Percentiles rank a stretch among this genome's conserved stretches.
phyloP scores from a whole-genome alignment of 2,113 vertebrate species.

The Bubo blakistoni region DNA sequence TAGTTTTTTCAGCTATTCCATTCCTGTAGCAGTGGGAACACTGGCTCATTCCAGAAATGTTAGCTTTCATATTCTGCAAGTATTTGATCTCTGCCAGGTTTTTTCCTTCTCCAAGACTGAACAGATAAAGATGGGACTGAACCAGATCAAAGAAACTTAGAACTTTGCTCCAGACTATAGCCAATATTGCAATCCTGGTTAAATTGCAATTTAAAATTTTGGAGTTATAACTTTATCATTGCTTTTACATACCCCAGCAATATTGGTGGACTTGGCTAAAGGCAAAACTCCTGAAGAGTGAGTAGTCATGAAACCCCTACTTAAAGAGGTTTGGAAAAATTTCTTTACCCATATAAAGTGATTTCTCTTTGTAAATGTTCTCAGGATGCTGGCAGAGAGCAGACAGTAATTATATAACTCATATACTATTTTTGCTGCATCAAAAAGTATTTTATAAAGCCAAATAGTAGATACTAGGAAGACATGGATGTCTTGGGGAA shows the following conservation, averaged over 20 bases:
- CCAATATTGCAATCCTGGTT: neutral
- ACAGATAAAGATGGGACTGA: neutral
- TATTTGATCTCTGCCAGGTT: neutral
- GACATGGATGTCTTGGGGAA: neutral
- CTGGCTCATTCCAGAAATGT: constrained; percentile 9
- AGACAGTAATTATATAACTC: neutral
- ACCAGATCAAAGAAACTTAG: neutral
- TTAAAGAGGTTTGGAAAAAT: neutral
- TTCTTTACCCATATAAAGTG: neutral
- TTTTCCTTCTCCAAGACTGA: neutral
- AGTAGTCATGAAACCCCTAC: neutral
- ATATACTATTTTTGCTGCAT: neutral
- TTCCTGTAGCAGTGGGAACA: neutral
- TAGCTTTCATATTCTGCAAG: neutral
- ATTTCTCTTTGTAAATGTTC: neutral
- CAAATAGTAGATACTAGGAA: neutral
- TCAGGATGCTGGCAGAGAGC: neutral
- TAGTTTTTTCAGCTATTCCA: constrained; percentile 2
- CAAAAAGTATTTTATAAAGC: constrained; percentile 19
- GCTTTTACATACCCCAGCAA: neutral
- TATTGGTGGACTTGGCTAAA: neutral
- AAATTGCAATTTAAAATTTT: neutral
- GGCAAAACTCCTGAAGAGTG: neutral
- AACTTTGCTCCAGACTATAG: neutral
- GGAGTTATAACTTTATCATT: neutral